phyloP scores from a whole-genome alignment of 2,888 invertebrate species.

The Drosophila paranaensis region DNA sequence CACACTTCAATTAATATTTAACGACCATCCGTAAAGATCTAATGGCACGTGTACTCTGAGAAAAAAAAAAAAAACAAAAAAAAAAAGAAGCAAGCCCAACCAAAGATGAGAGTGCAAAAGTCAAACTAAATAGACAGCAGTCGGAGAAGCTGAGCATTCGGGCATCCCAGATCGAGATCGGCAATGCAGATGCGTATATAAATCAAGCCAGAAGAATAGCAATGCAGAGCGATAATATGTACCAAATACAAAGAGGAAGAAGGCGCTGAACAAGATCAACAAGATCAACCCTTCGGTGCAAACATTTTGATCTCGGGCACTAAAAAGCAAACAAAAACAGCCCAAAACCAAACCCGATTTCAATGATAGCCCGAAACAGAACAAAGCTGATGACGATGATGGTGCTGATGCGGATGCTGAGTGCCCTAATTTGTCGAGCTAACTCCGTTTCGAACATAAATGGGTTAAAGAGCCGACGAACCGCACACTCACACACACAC shows the following conservation, averaged over 20 bases:
- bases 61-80: slow-evolving; percentile 7
- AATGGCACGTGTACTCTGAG: slow-evolving; percentile 65
- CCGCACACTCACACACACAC: slow-evolving; percentile 54
- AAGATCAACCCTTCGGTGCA: slow-evolving; percentile 78
- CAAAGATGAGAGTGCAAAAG: slow-evolving; percentile 79
- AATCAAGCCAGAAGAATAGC: slow-evolving; percentile 56
- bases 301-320: slow-evolving; percentile 76
- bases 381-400: slow-evolving; percentile 46
- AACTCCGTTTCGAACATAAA: slow-evolving; percentile 55
- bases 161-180: slow-evolving; percentile 69
- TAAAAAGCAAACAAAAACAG: slow-evolving; percentile 63
- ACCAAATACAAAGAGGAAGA: slow-evolving; percentile 10
- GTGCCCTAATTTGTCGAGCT: slow-evolving; percentile 79
- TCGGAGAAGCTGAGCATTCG: slow-evolving; percentile 51
- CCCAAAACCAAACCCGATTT: slow-evolving; percentile 60
- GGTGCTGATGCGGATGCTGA: slow-evolving; percentile 41
- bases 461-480: slow-evolving; percentile 75
- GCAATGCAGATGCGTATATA: slow-evolving; percentile 48
- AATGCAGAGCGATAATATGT: slow-evolving; percentile 25
- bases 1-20: slow-evolving; percentile 4
- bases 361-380: slow-evolving; percentile 70
- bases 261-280: slow-evolving; percentile 54
- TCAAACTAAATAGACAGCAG: slow-evolving; percentile 73
- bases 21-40: not conserved
- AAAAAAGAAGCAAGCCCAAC: slow-evolving; percentile 9